phyloP scores from a whole-genome alignment of 2,113 vertebrate genomes.

The Castor canadensis region DNA sequence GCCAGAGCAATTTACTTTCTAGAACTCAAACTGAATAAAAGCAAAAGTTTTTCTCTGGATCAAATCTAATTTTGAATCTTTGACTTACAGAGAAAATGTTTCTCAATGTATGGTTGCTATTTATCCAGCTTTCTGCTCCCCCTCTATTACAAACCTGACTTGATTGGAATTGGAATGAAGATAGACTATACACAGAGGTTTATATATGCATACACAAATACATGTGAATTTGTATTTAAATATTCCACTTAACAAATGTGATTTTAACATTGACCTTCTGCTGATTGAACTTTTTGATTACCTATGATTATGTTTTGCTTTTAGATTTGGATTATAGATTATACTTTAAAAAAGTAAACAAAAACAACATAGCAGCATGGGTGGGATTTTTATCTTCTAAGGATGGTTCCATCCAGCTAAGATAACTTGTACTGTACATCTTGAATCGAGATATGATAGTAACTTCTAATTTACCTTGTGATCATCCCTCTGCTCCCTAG shows the following conservation, averaged over 20 bases:
- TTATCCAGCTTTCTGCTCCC: not conserved
- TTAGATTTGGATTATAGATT: not conserved
- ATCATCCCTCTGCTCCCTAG: not conserved
- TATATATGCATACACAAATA: not conserved
- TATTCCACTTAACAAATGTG: not conserved
- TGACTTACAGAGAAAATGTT: conserved; percentile 20
- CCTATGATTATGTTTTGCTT: not conserved
- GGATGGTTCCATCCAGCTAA: not conserved
- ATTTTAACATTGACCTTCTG: not conserved
- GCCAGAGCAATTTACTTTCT: conserved; percentile 21
- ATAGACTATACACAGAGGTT: not conserved
- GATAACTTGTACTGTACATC: not conserved
- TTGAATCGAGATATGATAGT: not conserved
- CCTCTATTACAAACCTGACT: conserved; percentile 7
- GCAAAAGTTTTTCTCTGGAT: not conserved
- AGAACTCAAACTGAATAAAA: not conserved
- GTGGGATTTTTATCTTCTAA: not conserved
- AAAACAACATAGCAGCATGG: not conserved
- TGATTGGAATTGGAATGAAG: not conserved
- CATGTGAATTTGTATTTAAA: not conserved
- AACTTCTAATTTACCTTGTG: not conserved
- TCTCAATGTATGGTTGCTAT: not conserved
- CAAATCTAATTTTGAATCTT: conserved; percentile 5
- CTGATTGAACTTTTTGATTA: not conserved
- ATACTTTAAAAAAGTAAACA: conserved; percentile 25